Evolutionary conservation across 2,113 vertebrate genomes (phyloP).

Genomic region (Ranitomeya variabilis): DNA sequence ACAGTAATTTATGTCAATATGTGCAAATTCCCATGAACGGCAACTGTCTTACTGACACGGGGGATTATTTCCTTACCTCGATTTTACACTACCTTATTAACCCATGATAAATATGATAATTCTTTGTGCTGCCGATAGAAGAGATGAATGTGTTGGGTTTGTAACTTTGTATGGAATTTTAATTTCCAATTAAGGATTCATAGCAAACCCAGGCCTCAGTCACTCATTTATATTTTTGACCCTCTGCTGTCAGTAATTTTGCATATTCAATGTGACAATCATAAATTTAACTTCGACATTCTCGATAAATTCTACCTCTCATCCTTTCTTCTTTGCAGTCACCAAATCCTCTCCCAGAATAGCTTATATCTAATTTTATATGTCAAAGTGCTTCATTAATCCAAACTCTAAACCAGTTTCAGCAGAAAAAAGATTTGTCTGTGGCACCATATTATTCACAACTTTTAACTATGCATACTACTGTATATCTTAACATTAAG

Average conservation of each 20-base stretch:
- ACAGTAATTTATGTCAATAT: constrained; percentile 26
- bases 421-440: neutral
- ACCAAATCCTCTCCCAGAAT: constrained; percentile 45
- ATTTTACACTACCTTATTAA: constrained; percentile 34
- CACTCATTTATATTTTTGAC: constrained; percentile 40
- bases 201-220: neutral
- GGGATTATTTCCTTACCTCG: constrained; percentile 27
- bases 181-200: constrained; percentile 41
- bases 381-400: constrained; percentile 47
- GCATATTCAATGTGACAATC: constrained; percentile 44
- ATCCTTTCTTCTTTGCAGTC: neutral
- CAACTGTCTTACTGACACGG: constrained; percentile 24
- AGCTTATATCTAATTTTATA: constrained; percentile 39
- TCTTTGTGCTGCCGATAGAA: neutral
- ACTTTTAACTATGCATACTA: constrained; percentile 17
- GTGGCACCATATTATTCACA: neutral
- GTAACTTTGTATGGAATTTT: constrained; percentile 38
- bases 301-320: constrained; percentile 34
- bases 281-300: constrained; percentile 33
- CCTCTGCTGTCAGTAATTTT: constrained; percentile 40
- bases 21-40: constrained; percentile 25
- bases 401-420: neutral
- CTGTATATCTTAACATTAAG: constrained; percentile 1
- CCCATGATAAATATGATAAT: constrained; percentile 44
- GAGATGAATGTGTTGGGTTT: neutral